phyloP scores from a whole-genome alignment of 92 coral and sea anemone genomes.

The Porites rus region DNA sequence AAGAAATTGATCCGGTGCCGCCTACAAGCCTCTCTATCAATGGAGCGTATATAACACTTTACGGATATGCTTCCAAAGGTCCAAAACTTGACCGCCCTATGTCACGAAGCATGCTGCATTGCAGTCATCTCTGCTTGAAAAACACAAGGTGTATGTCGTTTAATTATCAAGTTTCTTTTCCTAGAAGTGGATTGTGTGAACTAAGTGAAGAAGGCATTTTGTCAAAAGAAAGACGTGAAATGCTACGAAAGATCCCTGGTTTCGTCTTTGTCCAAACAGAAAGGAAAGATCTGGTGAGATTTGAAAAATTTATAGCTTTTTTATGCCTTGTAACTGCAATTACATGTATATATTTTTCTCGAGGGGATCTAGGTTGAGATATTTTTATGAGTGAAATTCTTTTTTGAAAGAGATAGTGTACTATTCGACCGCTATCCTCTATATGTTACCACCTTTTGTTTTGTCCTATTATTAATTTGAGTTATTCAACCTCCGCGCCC shows the following conservation, averaged over 20 bases:
- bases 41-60: constrained; percentile 11
- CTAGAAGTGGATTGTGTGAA: constrained; percentile 7
- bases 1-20: neutral
- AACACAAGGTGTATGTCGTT: neutral
- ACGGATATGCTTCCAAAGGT: constrained; percentile 1
- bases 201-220: constrained; percentile 10
- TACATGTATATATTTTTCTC: no score
- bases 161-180: constrained; percentile 5
- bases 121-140: constrained; percentile 16
- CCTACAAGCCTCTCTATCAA: constrained; percentile 8
- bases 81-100: constrained; percentile 10
- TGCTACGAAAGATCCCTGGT: constrained; percentile 7
- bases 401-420: no score
- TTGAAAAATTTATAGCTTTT: no score
- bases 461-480: no score
- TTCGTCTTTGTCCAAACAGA: constrained; percentile 13
- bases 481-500: no score
- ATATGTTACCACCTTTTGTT: no score
- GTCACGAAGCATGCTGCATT: constrained; percentile 3
- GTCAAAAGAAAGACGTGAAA: neutral
- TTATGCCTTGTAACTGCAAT: no score
- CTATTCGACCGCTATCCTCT: no score
- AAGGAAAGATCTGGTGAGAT: constrained; percentile 25
- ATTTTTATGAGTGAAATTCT: no score
- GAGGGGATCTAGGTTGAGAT: no score